Evolutionary conservation across 2,797 vertebrate species (phyloP), one percentile per base, ranked within the genome.

Genomic region (Cyclopterus lumpus): DNA sequence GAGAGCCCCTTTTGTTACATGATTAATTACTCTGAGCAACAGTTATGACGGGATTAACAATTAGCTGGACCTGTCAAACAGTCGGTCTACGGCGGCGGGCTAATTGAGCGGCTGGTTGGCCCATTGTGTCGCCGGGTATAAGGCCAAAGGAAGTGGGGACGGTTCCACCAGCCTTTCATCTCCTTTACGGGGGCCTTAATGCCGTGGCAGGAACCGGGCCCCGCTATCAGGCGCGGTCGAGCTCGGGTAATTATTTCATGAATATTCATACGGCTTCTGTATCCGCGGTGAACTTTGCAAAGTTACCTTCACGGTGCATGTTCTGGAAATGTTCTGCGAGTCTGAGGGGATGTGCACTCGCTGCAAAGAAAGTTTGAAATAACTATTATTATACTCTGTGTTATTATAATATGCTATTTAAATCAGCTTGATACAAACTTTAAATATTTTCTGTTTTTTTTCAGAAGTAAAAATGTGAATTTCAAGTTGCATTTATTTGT

Each of bases 11-110:
- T 96, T 96, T 96, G 95, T 96, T 96, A 94, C 95, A 95, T 97
- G 97, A 98, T 98, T 97, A 97, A 98, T 97, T 97, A 96, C 96
- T 95, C 94, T 88, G 94, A 96, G 96, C 94, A 96, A 95, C 96
- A 96, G 95, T 97, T 96, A 96, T 95, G 94, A 92, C 94, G 90
- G 95, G 94, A 96, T 97, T 96, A 97, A 96, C 97, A 97, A 98
- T 97, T 97, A 97, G 95, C 95, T 93, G 91, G 93, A 95, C 95
- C 95, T 96, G 96, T 97, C 96, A 96, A 96, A 95, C 95, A 96
- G 95, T 96, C 96, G 93, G 94, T 95, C 75, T 87, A 96, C 97
- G 96, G 97, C 97, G 96, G 94, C 94, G 92, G 95, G 93, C 95
- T 97, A 97, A 97, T 97, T 97, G 97, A 97, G 96, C 86, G 94